Percentiles rank a stretch among this genome's conserved stretches.
Conservation (phyloP, 2,113 vertebrate species). For the Probosciger aterrimus region DNA sequence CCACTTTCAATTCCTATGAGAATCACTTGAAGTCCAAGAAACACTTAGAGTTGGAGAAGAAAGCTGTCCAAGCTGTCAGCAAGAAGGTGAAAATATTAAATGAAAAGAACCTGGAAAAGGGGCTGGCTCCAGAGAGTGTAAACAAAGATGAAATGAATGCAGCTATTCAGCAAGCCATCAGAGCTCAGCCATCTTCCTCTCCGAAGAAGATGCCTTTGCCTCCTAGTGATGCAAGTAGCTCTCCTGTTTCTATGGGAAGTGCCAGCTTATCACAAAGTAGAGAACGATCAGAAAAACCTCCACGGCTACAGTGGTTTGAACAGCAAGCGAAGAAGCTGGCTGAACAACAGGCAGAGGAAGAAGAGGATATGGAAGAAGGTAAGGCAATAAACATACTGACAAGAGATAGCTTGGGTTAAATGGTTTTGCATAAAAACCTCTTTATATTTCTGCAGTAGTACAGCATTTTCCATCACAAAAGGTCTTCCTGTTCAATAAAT, state of each 20-base stretch:
- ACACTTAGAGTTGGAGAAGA: slow-evolving; percentile 87
- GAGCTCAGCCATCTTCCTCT: slow-evolving; percentile 76
- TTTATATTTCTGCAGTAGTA: neutral
- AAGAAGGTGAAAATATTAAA: slow-evolving; percentile 86
- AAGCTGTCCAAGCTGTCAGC: slow-evolving; percentile 78
- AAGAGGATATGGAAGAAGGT: slow-evolving; percentile 76
- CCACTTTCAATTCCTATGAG: slow-evolving; percentile 85
- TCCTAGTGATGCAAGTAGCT: neutral
- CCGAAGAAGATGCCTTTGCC: slow-evolving; percentile 51
- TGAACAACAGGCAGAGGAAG: slow-evolving; percentile 51
- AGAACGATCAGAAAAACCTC: slow-evolving; percentile 75
- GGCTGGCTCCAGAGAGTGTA: slow-evolving; percentile 70
- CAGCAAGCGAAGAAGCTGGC: slow-evolving; percentile 85
- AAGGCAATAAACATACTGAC: neutral
- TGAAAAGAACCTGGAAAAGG: slow-evolving; percentile 94
- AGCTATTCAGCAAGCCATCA: slow-evolving; percentile 88
- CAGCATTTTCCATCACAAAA: neutral
- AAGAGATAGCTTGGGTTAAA: neutral
- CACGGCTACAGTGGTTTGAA: slow-evolving; percentile 90
- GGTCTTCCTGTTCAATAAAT: neutral
- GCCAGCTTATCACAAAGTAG: slow-evolving; percentile 7
- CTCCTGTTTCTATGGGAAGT: neutral
- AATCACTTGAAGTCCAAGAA: slow-evolving; percentile 94
- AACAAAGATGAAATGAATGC: slow-evolving; percentile 85
- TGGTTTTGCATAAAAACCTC: neutral